Conservation (phyloP, 1,140 invertebrate species). For the Araneus ventricosus region DNA sequence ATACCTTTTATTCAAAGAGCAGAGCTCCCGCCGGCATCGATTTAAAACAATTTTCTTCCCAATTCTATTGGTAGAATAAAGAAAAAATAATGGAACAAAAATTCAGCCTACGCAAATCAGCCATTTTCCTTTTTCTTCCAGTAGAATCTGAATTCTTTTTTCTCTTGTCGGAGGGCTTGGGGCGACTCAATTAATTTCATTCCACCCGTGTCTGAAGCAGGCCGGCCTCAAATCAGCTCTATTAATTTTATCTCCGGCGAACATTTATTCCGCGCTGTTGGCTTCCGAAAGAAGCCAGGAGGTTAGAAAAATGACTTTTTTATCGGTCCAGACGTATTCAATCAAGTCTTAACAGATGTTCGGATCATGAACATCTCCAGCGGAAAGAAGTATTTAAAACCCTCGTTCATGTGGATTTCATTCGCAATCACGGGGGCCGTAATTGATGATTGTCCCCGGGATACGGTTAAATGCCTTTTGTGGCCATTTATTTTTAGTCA, state of each 20-base stretch:
- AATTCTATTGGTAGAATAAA: not conserved
- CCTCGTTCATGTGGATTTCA: not conserved
- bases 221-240: not conserved
- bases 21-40: not conserved
- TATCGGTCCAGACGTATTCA: conserved; percentile 23
- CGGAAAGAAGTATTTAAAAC: conserved; percentile 18
- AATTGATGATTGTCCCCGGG: not conserved
- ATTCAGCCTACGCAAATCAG: not conserved
- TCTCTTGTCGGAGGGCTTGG: not conserved
- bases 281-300: not conserved
- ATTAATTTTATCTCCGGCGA: conserved; percentile 9
- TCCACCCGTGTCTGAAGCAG: not conserved
- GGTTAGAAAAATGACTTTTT: conserved; percentile 36
- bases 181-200: conserved; percentile 15
- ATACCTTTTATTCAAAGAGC: not conserved
- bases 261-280: not conserved
- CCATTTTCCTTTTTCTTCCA: not conserved
- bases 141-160: not conserved
- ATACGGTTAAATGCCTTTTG: not conserved
- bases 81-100: not conserved
- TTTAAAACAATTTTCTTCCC: conserved; percentile 17
- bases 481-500: not conserved
- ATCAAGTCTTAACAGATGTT: conserved; percentile 32
- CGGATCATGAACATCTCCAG: not conserved
- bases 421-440: not conserved